Evolutionary conservation across 2,797 vertebrate species (phyloP).

Genomic region (Paratrypauchen microcephalus): DNA sequence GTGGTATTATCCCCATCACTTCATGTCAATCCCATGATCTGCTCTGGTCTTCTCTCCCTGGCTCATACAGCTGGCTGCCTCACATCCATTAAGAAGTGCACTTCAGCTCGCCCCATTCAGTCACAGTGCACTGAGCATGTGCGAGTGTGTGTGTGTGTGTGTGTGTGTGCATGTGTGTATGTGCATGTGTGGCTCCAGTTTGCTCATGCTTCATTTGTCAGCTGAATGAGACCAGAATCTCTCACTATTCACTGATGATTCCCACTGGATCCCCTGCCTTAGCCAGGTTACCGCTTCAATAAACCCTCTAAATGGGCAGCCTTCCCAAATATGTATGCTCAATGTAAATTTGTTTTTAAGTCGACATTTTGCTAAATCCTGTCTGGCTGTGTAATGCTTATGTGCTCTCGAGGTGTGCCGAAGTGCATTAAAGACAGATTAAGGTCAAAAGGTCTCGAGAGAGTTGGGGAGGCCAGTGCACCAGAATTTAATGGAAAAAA

Average conservation of each 20-base stretch:
- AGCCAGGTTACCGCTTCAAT: slow-evolving; percentile 59
- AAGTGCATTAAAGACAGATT: slow-evolving; percentile 52
- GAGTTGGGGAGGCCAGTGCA: slow-evolving; percentile 23
- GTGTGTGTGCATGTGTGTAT: slow-evolving; percentile 24
- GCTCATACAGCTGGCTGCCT: slow-evolving; percentile 59
- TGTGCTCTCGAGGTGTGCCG: slow-evolving; percentile 24
- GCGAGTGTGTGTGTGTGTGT: background rate
- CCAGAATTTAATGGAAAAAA: slow-evolving; percentile 29
- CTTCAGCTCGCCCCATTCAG: slow-evolving; percentile 52
- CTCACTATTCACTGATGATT: slow-evolving; percentile 65
- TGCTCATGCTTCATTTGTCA: slow-evolving; percentile 71
- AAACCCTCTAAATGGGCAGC: slow-evolving; percentile 63
- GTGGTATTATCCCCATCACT: background rate
- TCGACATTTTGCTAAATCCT: slow-evolving; percentile 7
- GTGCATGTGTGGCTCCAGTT: slow-evolving; percentile 51
- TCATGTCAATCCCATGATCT: slow-evolving; percentile 33
- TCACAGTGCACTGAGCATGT: slow-evolving; percentile 57
- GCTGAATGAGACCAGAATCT: slow-evolving; percentile 74
- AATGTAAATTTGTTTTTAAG: slow-evolving; percentile 28
- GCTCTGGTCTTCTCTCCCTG: slow-evolving; percentile 34
- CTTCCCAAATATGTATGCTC: slow-evolving; percentile 32
- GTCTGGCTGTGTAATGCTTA: slow-evolving; percentile 13
- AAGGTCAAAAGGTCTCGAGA: slow-evolving; percentile 55
- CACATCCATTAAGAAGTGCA: slow-evolving; percentile 68
- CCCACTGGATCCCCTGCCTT: slow-evolving; percentile 58